Conservation (phyloP, 2,797 vertebrate genomes). For the Linurgus olivaceus region DNA sequence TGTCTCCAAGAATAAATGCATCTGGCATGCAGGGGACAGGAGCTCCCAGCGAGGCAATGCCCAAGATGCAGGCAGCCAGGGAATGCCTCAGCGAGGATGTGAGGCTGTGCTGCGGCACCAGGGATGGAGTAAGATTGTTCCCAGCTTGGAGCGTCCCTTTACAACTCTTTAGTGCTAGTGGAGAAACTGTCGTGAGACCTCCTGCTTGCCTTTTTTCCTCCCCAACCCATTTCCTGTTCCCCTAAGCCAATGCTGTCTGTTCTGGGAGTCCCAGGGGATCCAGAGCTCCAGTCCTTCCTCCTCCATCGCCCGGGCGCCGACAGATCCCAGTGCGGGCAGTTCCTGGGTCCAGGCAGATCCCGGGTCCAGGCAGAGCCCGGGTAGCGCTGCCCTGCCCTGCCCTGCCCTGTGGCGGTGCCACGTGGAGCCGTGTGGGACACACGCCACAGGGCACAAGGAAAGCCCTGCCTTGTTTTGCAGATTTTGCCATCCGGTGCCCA, state of each 20-base stretch:
- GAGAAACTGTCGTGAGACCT: not conserved
- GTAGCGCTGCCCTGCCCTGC: not conserved
- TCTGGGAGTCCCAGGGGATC: not conserved
- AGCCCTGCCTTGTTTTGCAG: not conserved
- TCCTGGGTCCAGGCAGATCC: not conserved
- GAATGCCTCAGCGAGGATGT: not conserved
- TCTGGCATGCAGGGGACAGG: not conserved
- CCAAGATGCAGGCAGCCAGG: not conserved
- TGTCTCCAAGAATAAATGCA: not conserved
- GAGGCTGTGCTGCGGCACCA: not conserved
- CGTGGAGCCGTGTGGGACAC: not conserved
- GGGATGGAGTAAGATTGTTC: not conserved
- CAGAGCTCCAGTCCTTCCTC: not conserved
- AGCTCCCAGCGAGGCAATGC: not conserved
- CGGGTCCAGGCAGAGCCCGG: too few relatives aligned
- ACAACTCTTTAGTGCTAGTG: not conserved
- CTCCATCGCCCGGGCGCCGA: rapidly evolving
- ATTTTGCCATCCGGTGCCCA: not conserved
- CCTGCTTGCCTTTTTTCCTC: not conserved
- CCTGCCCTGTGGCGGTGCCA: not conserved
- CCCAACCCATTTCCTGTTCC: not conserved
- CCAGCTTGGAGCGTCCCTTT: not conserved
- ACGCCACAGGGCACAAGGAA: not conserved
- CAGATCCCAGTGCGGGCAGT: not conserved
- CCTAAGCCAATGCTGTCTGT: not conserved